A percentile compares a stretch with the other conserved stretches of the same genome.
These are phyloP conservation scores for Hemiprocne comata DNA, from an alignment of 2,113 vertebrate genomes.

Conservation along the genomic window DNA sequence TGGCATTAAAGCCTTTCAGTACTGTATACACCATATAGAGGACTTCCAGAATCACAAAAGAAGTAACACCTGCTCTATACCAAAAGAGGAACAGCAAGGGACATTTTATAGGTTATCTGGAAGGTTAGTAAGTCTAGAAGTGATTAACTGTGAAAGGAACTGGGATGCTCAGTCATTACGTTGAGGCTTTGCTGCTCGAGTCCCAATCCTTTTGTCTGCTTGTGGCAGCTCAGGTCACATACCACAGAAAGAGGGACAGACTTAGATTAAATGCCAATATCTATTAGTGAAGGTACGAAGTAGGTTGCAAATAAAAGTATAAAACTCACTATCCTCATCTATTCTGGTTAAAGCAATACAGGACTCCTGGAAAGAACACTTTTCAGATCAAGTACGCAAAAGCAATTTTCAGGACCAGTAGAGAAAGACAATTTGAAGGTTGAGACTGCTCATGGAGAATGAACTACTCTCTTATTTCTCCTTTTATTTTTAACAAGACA, in stretches of 20 bases:
- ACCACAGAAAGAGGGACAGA: neutral
- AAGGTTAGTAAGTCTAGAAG: neutral
- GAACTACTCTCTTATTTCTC: neutral
- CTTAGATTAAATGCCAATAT: neutral
- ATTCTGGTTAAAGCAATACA: neutral
- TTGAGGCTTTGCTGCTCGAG: neutral
- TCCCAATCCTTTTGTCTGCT: neutral
- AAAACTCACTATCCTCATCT: neutral
- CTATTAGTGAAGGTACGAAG: neutral
- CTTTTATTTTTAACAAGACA: neutral
- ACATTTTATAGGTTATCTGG: neutral
- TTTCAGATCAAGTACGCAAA: neutral
- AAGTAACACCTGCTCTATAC: neutral
- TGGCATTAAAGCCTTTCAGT: neutral
- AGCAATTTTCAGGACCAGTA: constrained; percentile 23
- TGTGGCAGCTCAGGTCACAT: neutral
- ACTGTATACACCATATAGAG: neutral
- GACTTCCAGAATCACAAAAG: neutral
- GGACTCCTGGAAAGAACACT: neutral
- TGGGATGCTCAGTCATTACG: neutral
- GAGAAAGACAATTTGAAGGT: neutral
- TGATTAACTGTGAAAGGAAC: neutral
- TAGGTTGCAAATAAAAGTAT: neutral
- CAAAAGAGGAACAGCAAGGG: neutral
- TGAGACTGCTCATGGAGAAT: neutral